Conservation (phyloP, 1,140 invertebrate genomes). For the Drosophila neocordata region DNA sequence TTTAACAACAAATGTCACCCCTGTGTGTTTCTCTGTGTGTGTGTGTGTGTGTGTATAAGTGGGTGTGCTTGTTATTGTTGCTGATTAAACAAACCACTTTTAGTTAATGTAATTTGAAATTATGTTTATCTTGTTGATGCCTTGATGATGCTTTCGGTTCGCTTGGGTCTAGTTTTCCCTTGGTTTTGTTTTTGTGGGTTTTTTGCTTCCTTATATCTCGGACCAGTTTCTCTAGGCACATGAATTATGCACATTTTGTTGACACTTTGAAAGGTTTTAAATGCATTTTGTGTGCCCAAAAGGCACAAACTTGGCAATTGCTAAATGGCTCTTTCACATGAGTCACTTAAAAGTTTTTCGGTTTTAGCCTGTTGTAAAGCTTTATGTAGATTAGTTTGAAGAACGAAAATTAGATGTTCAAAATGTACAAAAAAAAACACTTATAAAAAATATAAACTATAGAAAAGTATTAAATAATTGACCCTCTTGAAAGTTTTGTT, state of each 20-base stretch:
- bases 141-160: background rate
- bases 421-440: background rate
- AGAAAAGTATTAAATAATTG: background rate
- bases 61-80: conserved; percentile 35
- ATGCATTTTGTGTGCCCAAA: conserved; percentile 25
- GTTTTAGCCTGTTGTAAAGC: background rate
- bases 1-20: conserved; percentile 19
- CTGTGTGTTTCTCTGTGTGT: background rate
- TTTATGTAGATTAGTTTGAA: conserved; percentile 9
- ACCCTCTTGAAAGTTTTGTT: background rate
- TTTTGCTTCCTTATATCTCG: background rate
- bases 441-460: background rate
- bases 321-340: conserved; percentile 15
- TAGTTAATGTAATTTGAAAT: conserved; percentile 46
- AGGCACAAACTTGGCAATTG: conserved; percentile 11
- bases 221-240: background rate
- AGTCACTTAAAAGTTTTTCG: conserved; percentile 8
- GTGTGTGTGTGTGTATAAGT: background rate
- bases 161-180: conserved; percentile 20
- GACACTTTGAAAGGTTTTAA: conserved; percentile 24
- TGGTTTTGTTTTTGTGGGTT: background rate
- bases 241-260: conserved; percentile 30
- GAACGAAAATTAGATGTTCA: background rate
- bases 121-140: conserved; percentile 29
- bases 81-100: conserved; percentile 43